Conservation (phyloP, 2,888 invertebrate species). For the Himalopsyche japonica region DNA sequence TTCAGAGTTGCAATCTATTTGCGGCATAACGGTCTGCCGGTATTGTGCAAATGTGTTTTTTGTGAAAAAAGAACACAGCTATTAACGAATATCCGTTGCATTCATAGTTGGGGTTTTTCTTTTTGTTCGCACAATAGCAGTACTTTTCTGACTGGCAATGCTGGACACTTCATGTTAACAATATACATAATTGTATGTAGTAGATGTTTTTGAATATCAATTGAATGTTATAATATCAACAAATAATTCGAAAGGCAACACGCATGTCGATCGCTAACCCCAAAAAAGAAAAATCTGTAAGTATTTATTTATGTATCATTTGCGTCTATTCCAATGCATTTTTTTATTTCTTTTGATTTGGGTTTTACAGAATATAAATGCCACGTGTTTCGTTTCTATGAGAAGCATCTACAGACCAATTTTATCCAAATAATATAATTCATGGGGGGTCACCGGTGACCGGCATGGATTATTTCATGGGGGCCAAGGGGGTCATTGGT, state of each 20-base stretch:
- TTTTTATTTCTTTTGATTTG: too few relatives aligned
- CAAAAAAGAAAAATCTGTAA: too few relatives aligned
- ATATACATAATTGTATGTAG: background rate
- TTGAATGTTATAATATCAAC: background rate
- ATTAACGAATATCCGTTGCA: background rate
- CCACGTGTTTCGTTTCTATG: too few relatives aligned
- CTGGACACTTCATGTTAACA: background rate
- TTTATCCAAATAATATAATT: too few relatives aligned
- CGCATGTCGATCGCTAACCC: background rate
- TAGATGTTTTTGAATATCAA: background rate
- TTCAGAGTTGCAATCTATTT: background rate
- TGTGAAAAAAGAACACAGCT: background rate
- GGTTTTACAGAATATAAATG: too few relatives aligned
- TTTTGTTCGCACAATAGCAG: background rate
- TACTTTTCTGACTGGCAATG: background rate
- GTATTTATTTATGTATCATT: too few relatives aligned
- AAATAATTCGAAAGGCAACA: background rate
- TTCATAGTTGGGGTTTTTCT: background rate
- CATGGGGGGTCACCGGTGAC: too few relatives aligned
- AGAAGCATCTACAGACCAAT: too few relatives aligned
- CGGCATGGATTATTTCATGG: too few relatives aligned
- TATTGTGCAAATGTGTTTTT: background rate
- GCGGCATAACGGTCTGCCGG: background rate
- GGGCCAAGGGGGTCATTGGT: too few relatives aligned
- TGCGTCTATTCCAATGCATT: too few relatives aligned